A percentile compares a stretch with the other conserved stretches of the same genome.
phyloP scores from a whole-genome alignment of 2,888 invertebrate genomes.

The Diogma glabrata region DNA sequence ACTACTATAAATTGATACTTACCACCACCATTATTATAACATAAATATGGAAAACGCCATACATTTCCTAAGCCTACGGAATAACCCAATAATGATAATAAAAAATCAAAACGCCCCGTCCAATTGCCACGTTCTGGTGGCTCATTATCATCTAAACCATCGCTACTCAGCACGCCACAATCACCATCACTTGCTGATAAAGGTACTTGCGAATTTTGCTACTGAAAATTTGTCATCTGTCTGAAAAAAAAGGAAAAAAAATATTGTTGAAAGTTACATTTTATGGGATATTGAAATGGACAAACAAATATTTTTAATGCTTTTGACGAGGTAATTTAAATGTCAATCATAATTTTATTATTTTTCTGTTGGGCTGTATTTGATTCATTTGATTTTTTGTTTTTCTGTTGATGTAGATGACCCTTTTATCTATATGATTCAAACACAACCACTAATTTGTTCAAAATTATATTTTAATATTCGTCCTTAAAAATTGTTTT shows the following conservation, averaged over 20 bases:
- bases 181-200: constrained; percentile 24
- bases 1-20: constrained; percentile 20
- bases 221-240: constrained; percentile 38
- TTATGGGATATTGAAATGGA: background rate
- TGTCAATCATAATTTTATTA: background rate
- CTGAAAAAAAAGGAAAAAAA: constrained; percentile 23
- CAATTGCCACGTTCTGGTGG: constrained; percentile 55
- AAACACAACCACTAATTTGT: background rate
- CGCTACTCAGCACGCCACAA: constrained; percentile 8
- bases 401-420: constrained; percentile 8
- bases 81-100: constrained; percentile 57
- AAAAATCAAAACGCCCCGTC: constrained; percentile 64
- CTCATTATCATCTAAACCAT: constrained; percentile 27
- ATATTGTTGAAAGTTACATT: background rate
- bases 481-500: too few species aligned
- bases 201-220: constrained; percentile 39
- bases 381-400: too few species aligned
- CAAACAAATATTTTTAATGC: background rate
- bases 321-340: background rate
- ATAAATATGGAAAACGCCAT: constrained; percentile 64
- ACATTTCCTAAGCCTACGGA: constrained; percentile 64
- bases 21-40: constrained; percentile 68
- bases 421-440: constrained; percentile 3
- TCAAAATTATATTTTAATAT: background rate
- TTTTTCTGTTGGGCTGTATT: too few species aligned